These are phyloP conservation scores for Oikopleura albicans DNA, from an alignment of 23 tunicate genomes.

Conservation along the genomic window DNA sequence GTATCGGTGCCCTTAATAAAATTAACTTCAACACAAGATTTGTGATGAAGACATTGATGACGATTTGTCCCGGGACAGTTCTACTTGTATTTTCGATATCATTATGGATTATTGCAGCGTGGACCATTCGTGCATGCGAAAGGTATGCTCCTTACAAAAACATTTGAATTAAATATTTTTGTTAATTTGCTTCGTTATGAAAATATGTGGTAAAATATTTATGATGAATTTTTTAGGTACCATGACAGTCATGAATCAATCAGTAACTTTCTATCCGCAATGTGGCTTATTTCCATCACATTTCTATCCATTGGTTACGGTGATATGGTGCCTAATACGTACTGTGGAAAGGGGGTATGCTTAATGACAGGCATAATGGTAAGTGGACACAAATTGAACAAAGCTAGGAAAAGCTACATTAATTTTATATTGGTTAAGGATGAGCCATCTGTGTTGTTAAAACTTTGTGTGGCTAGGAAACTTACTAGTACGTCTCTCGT, in stretches of 20 bases:
- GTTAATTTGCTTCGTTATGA: neutral
- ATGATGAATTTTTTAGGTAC: conserved; percentile 44
- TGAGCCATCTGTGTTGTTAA: too few species aligned
- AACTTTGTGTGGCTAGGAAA: too few species aligned
- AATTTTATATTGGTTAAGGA: neutral
- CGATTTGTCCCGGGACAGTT: conserved; percentile 98
- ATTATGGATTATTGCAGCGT: conserved; percentile 90
- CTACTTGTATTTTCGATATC: conserved; percentile 79
- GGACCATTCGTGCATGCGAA: conserved; percentile 95
- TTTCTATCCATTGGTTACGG: conserved; percentile 93
- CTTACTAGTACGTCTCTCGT: too few species aligned
- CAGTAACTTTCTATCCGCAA: conserved; percentile 65
- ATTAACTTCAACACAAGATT: conserved; percentile 96
- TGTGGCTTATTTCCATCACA: conserved; percentile 93
- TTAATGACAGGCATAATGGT: conserved; percentile 94
- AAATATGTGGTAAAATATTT: neutral
- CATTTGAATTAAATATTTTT: neutral
- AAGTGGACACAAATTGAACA: conserved; percentile 1
- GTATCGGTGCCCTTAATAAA: conserved; percentile 93
- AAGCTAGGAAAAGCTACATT: neutral
- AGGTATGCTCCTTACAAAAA: conserved; percentile 26
- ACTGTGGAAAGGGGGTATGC: conserved; percentile 71
- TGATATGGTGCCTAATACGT: conserved; percentile 92
- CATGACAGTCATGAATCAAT: conserved; percentile 61
- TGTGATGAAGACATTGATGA: conserved; percentile 94